Conservation (phyloP, 2,888 invertebrate genomes). For the Lasioglossum calceatum region DNA sequence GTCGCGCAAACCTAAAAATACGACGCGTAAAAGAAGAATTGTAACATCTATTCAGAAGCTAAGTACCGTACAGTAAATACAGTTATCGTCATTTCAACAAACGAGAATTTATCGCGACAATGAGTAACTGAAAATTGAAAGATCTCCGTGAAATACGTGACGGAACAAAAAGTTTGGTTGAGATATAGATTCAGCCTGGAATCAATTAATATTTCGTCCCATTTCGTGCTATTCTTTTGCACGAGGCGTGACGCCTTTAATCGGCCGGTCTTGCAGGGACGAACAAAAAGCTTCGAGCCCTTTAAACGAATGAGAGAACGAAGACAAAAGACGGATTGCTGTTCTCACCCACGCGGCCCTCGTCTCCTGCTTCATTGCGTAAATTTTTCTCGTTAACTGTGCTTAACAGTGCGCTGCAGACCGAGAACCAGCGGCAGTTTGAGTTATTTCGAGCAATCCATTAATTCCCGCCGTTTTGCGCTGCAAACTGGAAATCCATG, state of each 20-base stretch:
- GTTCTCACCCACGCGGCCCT: conserved; percentile 35
- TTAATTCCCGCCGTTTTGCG: conserved; percentile 40
- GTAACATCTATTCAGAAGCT: background rate
- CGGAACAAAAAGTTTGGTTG: background rate
- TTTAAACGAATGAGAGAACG: conserved; percentile 26
- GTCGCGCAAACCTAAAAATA: background rate
- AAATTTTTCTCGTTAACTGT: conserved; percentile 63
- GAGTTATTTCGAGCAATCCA: conserved; percentile 55
- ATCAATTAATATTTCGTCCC: conserved; percentile 28
- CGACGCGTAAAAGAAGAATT: background rate
- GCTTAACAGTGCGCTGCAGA: conserved; percentile 39
- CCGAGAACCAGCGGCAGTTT: conserved; percentile 32
- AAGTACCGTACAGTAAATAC: background rate
- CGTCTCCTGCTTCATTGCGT: conserved; percentile 41
- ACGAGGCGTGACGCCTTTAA: conserved; percentile 25
- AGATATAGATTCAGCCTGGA: background rate
- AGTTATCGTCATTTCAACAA: background rate
- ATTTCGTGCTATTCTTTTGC: background rate
- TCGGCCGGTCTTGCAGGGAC: conserved; percentile 8
- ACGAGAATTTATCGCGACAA: background rate
- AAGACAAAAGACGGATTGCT: conserved; percentile 46
- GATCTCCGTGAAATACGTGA: background rate
- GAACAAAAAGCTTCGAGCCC: conserved; percentile 35
- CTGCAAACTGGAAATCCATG: conserved; percentile 27
- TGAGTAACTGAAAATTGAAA: background rate